Base-by-base conservation (phyloP, 1,140 invertebrate species). In the Amphibalanus amphitrite region DNA sequence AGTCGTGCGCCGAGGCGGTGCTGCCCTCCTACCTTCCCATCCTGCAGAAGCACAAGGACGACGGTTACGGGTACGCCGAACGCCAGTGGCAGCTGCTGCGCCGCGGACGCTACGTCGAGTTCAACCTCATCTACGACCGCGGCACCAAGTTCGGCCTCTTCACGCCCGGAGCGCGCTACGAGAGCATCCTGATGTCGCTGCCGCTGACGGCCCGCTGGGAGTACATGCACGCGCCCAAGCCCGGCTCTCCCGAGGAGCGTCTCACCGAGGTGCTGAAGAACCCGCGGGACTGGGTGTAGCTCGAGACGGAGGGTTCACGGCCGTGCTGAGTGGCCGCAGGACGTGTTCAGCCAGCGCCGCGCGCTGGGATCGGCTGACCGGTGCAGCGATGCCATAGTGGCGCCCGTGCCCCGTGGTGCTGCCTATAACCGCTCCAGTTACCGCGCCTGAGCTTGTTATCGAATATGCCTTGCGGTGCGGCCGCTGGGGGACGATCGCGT, bases 121-220 rank as follows among this genome's bases (percentile, higher is more conserved):
- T 98, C 78, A 98, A 98, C 82, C 82, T 98, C 40, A 90, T 98
- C 75, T 98, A 98, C 80, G 96, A 98, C 82, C 83, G 96, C 76
- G 95, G 96, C 64, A 98, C 96, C 4, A 98, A 98, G 81, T 98
- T 98, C 83, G 96, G 96, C 0, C 83, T 98, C 13, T 87, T 91
- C 76, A 98, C 95, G 40, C n/a, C 95, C 95, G 13, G 92, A 92
- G 93, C 95, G 1, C 82, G 95, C 76, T 94, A 90, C 80, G 96
- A 98, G 81, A 97, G 93, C 76, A 98, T 98, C 77, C 83, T 98
- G 0, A 97, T 98, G 93, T 97, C 95, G 26, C 80, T 98, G 69
- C 96, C 96, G 0, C 81, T 95, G 17, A 86, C 86, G 76, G 95
- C 95, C 17, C 90, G 88, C 81, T 98, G 95, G 95, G 89, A 96